phyloP scores from a whole-genome alignment of 2,113 vertebrate species.

The Recurvirostra avosetta region DNA sequence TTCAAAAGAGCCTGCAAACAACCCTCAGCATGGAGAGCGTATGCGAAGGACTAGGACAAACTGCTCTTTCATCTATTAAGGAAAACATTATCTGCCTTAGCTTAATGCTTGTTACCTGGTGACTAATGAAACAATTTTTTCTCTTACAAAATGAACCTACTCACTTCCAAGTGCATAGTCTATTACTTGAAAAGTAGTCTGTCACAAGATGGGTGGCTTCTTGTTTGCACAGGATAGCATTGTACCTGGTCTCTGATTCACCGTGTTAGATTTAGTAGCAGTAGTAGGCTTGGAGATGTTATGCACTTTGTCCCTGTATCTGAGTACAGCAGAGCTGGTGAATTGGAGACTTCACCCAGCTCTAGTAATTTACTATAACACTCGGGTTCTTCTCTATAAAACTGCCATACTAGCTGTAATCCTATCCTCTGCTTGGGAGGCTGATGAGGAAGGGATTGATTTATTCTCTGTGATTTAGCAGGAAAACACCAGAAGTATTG shows the following conservation, averaged over 20 bases:
- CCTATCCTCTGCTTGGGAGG: neutral
- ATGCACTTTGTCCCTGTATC: neutral
- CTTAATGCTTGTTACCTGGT: neutral
- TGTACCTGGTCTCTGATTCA: neutral
- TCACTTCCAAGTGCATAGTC: neutral
- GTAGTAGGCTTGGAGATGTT: neutral
- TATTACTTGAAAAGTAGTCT: neutral
- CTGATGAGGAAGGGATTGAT: neutral
- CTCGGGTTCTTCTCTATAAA: neutral
- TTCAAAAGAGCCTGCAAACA: conserved; percentile 2
- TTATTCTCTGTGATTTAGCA: neutral
- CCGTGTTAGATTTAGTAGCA: neutral
- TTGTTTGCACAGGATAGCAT: neutral
- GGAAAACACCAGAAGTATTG: neutral
- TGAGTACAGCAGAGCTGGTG: neutral
- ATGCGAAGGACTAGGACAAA: neutral
- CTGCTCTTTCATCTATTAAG: neutral
- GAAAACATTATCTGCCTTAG: neutral
- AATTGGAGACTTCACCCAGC: neutral
- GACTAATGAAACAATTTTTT: neutral
- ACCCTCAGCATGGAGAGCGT: neutral
- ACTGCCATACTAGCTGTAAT: neutral
- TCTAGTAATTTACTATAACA: neutral
- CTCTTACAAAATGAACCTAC: neutral
- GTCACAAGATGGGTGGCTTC: neutral